Base-by-base conservation (phyloP, 2,113 vertebrate genomes). In the Nettapus auritus region DNA sequence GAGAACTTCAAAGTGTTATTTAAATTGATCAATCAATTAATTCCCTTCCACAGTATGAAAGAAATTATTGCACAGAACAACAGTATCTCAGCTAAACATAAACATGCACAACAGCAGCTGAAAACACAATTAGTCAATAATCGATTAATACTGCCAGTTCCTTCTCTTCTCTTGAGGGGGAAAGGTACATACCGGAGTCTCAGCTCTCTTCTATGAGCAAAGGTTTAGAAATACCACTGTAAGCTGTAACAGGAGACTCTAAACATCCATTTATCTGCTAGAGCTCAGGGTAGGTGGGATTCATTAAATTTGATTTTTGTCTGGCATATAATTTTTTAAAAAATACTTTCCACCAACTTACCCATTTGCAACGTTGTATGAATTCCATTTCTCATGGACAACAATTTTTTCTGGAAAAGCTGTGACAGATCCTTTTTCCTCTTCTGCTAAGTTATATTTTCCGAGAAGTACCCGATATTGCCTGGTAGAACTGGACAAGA, bases 401-500 rank as follows among this genome's bases (percentile, higher is more conserved):
- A 99, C 50, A 23, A 98, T 97, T 93, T 97, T 98, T 36, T 97
- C 68, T 28, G 99, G 96, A 6, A 42, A 5, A 48, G 97, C 9
- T 10, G 97, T 89, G 74, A 97, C 6, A 0, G 97, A 98, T 21
- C 97, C 97, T 1, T 75, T 0, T 71, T 99, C 99, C 0, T 8
- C 12, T 36, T 57, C 78, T 14, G 82, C 21, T 40, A 99, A 98
- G 97, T 97, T 98, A 71, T 99, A 98, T 53, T 98, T 98, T 25
- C 99, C 99, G 62, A 99, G 68, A 33, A 85, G 68, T 50, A 99
- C 98, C 33, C 97, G 97, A 84, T 99, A 99, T 40, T 97, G 82
- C 48, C 1, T 8, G 62, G 77, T 93, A 48, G 89, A 94, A 8
- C 97, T 98, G 92, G 22, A 69, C 64, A 52, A 74, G 80, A 29